Conservation (phyloP, 2,113 vertebrate genomes). For the Ciconia maguari region DNA sequence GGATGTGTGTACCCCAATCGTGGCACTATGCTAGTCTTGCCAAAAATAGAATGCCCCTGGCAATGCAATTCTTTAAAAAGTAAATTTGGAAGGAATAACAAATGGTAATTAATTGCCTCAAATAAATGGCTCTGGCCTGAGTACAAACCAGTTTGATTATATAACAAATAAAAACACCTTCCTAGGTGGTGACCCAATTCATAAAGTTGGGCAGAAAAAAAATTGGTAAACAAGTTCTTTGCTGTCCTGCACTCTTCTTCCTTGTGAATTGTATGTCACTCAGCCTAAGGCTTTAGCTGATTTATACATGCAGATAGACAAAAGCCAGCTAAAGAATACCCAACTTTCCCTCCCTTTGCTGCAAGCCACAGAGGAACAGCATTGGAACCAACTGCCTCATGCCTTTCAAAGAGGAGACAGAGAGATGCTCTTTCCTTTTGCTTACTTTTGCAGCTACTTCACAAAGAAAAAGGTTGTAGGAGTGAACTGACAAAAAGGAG, state of each 20-base stretch:
- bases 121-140: constrained; percentile 4
- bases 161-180: constrained; percentile 2
- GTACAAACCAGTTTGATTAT: not conserved
- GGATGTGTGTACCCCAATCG: not conserved
- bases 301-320: not conserved
- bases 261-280: not conserved
- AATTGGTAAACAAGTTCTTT: not conserved
- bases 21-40: not conserved
- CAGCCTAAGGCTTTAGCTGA: not conserved
- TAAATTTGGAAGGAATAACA: constrained; percentile 17
- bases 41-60: not conserved
- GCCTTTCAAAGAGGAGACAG: not conserved
- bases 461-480: not conserved
- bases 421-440: not conserved
- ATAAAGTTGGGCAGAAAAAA: not conserved
- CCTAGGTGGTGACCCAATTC: not conserved
- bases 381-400: not conserved
- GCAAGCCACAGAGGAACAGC: not conserved
- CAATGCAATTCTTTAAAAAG: not conserved
- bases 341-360: not conserved
- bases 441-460: not conserved
- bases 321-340: not conserved
- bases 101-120: constrained; percentile 7
- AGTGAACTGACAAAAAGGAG: not conserved
- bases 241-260: not conserved